Percentiles rank a stretch among this genome's conserved stretches.
These are phyloP conservation scores for Morone saxatilis DNA, from an alignment of 2,113 vertebrate species.

Conservation along the genomic window DNA sequence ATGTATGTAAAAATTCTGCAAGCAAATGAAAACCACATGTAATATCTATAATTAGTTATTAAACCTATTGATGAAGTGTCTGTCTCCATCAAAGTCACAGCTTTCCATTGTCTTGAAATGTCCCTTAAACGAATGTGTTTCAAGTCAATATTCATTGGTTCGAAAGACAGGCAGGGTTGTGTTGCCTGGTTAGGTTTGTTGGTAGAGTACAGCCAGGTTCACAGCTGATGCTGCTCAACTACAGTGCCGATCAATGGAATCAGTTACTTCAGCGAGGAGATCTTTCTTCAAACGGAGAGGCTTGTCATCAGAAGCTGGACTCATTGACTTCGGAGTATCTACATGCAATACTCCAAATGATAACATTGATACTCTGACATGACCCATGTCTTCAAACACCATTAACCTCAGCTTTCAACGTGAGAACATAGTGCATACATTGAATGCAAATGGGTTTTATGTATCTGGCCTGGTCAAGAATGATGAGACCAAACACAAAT, in stretches of 20 bases:
- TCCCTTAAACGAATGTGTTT: neutral
- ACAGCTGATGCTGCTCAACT: constrained; percentile 36
- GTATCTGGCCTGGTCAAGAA: too few species aligned
- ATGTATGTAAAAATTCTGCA: neutral
- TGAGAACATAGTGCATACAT: neutral
- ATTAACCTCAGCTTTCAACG: neutral
- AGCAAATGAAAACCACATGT: neutral
- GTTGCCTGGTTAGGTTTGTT: constrained; percentile 32
- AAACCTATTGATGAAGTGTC: constrained; percentile 4
- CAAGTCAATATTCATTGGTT: constrained; percentile 24
- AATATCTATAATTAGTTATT: neutral
- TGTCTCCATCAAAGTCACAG: constrained; percentile 3
- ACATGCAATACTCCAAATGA: neutral
- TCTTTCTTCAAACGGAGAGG: constrained; percentile 30
- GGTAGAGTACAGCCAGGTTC: constrained; percentile 32
- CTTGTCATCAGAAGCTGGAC: constrained; percentile 1
- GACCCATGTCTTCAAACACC: neutral
- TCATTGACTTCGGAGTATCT: neutral
- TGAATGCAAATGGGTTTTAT: neutral
- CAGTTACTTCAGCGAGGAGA: constrained; percentile 43
- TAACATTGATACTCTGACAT: neutral
- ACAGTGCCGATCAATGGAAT: constrained; percentile 48
- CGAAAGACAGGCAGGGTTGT: neutral
- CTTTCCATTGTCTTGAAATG: neutral
- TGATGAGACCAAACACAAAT: too few species aligned